Conservation (phyloP, 2,888 invertebrate species). For the Apamea monoglypha region DNA sequence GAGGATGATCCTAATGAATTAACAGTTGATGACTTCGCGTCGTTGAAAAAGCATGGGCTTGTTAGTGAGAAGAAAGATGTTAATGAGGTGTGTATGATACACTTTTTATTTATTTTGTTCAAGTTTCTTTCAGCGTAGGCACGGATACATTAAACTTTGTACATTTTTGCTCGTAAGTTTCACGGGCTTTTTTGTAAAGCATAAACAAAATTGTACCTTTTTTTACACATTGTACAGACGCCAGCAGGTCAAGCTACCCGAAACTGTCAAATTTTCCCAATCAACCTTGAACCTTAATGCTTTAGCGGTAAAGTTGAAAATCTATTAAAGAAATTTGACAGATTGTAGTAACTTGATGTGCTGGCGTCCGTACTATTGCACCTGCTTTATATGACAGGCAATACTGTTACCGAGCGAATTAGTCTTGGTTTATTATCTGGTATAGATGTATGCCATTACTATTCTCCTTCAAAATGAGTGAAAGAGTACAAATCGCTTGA, state of each 20-base stretch:
- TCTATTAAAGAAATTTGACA: too few species aligned
- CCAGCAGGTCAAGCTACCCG: too few species aligned
- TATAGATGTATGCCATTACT: not conserved
- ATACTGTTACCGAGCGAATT: not conserved
- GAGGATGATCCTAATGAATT: constrained; percentile 84
- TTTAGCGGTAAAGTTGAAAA: too few species aligned
- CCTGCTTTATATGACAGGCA: not conserved
- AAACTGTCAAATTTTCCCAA: too few species aligned
- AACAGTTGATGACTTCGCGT: constrained; percentile 87
- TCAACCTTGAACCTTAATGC: too few species aligned
- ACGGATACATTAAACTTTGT: not conserved
- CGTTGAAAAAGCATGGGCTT: constrained; percentile 86
- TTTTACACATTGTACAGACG: too few species aligned
- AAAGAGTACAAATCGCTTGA: not conserved
- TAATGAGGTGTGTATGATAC: constrained; percentile 76
- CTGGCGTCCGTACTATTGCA: too few species aligned
- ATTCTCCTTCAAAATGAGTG: not conserved
- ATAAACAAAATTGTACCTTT: not conserved
- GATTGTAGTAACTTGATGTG: too few species aligned
- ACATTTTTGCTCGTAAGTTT: not conserved
- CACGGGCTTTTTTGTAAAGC: not conserved
- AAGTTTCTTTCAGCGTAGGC: not conserved
- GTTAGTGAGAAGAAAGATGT: constrained; percentile 82
- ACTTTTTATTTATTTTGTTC: not conserved
- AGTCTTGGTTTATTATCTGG: not conserved